Percentiles rank a stretch among this genome's conserved stretches.
Conservation (phyloP, 2,888 invertebrate genomes). For the Parochlus steinenii region DNA sequence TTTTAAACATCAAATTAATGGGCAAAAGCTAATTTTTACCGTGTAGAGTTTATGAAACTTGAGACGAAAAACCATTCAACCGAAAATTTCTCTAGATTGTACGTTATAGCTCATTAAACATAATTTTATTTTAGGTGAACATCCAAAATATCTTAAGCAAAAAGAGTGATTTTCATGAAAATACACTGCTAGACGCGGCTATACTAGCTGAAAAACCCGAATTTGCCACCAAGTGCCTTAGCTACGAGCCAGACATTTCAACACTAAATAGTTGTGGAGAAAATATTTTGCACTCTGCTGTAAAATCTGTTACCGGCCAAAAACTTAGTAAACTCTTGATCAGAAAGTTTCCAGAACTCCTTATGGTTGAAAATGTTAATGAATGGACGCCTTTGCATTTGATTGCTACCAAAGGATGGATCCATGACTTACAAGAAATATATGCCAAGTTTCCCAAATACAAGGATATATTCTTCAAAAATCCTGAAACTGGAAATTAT, state of each 20-base stretch:
- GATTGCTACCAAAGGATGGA: neutral
- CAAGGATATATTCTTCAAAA: slow-evolving; percentile 2
- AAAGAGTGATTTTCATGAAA: slow-evolving; percentile 2
- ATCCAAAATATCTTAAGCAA: slow-evolving; percentile 1
- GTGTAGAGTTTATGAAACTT: too few species aligned
- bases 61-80: too few species aligned
- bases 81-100: too few species aligned
- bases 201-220: neutral
- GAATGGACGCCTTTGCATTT: slow-evolving; percentile 3
- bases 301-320: neutral
- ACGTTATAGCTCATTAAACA: too few species aligned
- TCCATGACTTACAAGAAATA: slow-evolving; percentile 1
- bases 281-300: neutral
- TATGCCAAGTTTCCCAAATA: neutral
- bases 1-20: too few species aligned
- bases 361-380: neutral
- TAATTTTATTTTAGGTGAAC: too few species aligned
- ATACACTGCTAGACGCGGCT: neutral
- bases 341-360: neutral
- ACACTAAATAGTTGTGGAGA: neutral
- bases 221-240: slow-evolving; percentile 2
- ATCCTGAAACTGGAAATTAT: neutral
- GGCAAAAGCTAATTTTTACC: too few species aligned
- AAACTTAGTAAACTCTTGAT: neutral
- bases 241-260: neutral